These are phyloP conservation scores for Nibea coibor DNA, from an alignment of 2,113 vertebrate species.

Conservation along the genomic window DNA sequence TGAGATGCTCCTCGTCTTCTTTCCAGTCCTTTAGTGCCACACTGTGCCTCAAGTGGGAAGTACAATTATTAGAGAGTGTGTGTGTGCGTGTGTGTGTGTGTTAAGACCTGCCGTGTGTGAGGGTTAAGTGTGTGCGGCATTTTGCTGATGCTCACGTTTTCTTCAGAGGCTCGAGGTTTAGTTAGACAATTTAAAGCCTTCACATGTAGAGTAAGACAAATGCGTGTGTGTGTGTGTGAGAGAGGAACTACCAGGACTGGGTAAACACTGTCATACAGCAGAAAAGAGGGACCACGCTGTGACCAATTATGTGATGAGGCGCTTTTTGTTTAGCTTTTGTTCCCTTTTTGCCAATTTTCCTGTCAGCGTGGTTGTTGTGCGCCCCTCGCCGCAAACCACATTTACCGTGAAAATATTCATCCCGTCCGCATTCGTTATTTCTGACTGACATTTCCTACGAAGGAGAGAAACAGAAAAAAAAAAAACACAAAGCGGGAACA, in stretches of 20 bases:
- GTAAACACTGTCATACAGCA: conserved; percentile 6
- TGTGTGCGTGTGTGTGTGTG: background rate
- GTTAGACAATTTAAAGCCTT: background rate
- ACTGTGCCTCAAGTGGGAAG: conserved; percentile 30
- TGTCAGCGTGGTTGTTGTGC: background rate
- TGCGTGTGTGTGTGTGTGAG: background rate
- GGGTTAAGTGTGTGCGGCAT: conserved; percentile 28
- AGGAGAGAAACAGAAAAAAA: background rate
- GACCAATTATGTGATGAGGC: background rate
- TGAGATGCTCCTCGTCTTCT: conserved; percentile 5
- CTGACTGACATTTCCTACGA: background rate
- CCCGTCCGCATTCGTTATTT: background rate
- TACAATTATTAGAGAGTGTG: background rate
- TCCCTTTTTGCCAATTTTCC: background rate
- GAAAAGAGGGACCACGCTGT: background rate
- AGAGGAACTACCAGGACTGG: background rate
- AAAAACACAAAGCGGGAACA: background rate
- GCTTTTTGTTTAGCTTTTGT: background rate
- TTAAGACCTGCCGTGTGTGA: background rate
- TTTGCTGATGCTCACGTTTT: conserved; percentile 9
- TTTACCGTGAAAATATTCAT: conserved; percentile 1
- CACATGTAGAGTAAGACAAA: background rate
- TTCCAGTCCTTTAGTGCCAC: conserved; percentile 63
- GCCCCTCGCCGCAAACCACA: background rate
- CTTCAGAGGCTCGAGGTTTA: background rate